Evolutionary conservation across 1,140 invertebrate species (phyloP).

Genomic region (Zaprionus ghesquierei): DNA sequence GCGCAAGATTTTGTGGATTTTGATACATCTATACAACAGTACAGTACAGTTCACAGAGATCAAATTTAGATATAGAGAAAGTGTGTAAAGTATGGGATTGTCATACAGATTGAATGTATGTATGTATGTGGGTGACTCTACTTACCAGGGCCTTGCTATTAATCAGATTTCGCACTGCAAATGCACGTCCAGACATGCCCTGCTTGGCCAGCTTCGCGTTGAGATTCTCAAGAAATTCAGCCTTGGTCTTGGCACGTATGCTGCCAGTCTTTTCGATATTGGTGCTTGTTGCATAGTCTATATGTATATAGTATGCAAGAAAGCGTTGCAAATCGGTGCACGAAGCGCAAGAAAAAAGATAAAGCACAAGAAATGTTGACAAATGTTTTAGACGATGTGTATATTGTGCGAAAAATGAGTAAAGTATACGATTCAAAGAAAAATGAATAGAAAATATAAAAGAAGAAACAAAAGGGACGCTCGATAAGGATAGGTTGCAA

Average conservation of each 20-base stretch:
- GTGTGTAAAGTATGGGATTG: background rate
- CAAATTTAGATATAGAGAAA: background rate
- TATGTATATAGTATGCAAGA: slow-evolving; percentile 31
- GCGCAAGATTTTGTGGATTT: slow-evolving; percentile 75
- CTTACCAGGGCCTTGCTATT: slow-evolving; percentile 87
- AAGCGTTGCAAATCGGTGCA: slow-evolving; percentile 31
- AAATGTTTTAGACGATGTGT: background rate
- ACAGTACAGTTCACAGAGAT: slow-evolving; percentile 23
- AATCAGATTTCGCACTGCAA: slow-evolving; percentile 85
- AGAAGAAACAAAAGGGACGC: background rate
- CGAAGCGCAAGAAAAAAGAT: slow-evolving; percentile 49
- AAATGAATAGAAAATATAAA: slow-evolving; percentile 4
- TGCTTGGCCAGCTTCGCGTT: slow-evolving; percentile 89
- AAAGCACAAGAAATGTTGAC: slow-evolving; percentile 24
- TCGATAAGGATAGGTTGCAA: background rate
- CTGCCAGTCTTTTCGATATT: slow-evolving; percentile 82
- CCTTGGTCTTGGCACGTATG: slow-evolving; percentile 83
- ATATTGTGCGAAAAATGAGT: background rate
- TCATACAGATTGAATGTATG: background rate
- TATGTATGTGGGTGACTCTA: slow-evolving; percentile 5
- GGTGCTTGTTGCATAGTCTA: slow-evolving; percentile 80
- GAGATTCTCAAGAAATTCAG: slow-evolving; percentile 88
- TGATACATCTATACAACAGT: slow-evolving; percentile 69
- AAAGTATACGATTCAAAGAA: background rate
- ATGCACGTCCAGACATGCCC: slow-evolving; percentile 84